Conservation (phyloP, 2,797 vertebrate genomes). For the Pterois miles region DNA sequence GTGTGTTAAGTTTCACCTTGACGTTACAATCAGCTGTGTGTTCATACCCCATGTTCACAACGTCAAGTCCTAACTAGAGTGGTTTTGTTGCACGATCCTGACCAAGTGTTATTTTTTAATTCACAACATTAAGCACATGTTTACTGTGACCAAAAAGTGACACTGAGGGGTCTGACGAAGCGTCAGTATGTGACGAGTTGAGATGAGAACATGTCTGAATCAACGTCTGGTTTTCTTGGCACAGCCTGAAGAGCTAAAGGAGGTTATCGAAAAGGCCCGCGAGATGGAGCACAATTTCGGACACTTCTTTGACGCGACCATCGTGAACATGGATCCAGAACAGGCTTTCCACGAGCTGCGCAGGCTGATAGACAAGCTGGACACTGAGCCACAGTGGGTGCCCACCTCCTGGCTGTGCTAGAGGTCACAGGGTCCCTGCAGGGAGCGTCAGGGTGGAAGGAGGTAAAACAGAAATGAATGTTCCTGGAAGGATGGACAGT, state of each 20-base stretch:
- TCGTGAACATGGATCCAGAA: slow-evolving; percentile 92
- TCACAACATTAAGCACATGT: no score
- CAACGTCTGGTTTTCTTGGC: slow-evolving; percentile 1
- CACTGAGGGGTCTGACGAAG: no score
- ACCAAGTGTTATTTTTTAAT: no score
- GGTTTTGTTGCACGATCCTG: no score
- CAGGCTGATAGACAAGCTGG: slow-evolving; percentile 92
- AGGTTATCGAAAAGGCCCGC: slow-evolving; percentile 93
- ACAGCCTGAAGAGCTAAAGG: slow-evolving; percentile 93
- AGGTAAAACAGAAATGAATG: background rate
- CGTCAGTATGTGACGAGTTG: no score
- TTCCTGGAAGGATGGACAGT: slow-evolving; percentile 19
- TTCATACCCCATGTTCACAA: no score
- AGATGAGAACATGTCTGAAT: no score
- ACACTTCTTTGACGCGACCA: slow-evolving; percentile 91
- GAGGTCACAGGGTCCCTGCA: slow-evolving; percentile 2
- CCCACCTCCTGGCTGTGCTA: slow-evolving; percentile 94
- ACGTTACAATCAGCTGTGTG: no score
- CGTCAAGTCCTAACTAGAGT: no score
- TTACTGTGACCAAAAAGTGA: no score
- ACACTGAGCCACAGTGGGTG: slow-evolving; percentile 98
- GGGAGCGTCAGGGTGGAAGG: background rate
- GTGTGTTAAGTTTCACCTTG: no score
- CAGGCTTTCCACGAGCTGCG: slow-evolving; percentile 91
- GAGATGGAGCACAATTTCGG: slow-evolving; percentile 96